Base-by-base conservation (phyloP, 2,113 vertebrate species). In the Amphiprion percula region DNA sequence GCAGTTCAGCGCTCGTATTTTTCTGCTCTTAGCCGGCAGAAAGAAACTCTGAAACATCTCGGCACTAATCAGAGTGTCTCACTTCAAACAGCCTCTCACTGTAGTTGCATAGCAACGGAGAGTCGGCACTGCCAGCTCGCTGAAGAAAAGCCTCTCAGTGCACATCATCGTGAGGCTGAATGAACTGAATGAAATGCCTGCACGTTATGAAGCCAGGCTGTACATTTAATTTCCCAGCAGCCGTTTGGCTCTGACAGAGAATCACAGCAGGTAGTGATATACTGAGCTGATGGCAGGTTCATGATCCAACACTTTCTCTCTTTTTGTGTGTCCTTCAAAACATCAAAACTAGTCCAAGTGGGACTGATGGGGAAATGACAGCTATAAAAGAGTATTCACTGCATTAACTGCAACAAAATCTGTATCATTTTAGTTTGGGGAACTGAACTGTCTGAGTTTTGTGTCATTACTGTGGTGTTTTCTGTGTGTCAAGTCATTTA, bases 61-160 rank as follows among this genome's bases (percentile, higher is more conserved):
- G 1, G 49, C 61, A 39, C 28, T 75, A 65, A 69, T 74, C 77
- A 72, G 65, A 76, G 44, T 0, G 11, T 67, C 54, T n/a, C 73
- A 56, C 76, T 61, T 80, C 76, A 54, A 46, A 67, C 68, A 37
- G 30, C 3, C 62, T 54, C 17, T 62, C 54, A 1, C 54, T 28
- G 16, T 26, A 2, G 87, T 86, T 81, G 87, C 87, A 44, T 83
- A 85, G 87, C 83, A 86, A 88, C 87, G 19, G 63, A 49, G 11
- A 65, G 49, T 9, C 11, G 4, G 33, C 12, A 6, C 55, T 39
- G 21, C 49, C 4, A 1, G 56, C 33, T 75, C n/a, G 68, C 28
- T 24, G 33, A 52, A 44, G 26, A 70, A 30, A 56, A 10, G 24
- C 30, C 23, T 26, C 28, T 54, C 24, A 12, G 46, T 3, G 17